Evolutionary conservation across 1,140 invertebrate genomes (phyloP).

Genomic region (Paramacrobiotus metropolitanus): DNA sequence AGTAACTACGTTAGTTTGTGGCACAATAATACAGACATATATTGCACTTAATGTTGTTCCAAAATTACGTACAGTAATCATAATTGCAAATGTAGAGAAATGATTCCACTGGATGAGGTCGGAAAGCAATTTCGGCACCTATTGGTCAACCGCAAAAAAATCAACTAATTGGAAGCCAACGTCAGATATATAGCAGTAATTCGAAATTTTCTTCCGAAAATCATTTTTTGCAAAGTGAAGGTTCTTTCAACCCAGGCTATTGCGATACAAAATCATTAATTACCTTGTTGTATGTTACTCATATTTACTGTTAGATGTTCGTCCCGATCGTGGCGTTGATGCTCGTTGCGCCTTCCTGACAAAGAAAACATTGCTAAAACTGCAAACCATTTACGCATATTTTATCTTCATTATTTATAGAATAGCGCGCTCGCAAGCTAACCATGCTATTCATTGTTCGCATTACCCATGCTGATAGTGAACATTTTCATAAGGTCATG

Average conservation of each 20-base stretch:
- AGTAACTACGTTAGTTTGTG: background rate
- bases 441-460: background rate
- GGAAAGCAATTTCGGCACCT: background rate
- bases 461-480: background rate
- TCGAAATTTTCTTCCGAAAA: background rate
- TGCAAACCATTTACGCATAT: too few relatives aligned
- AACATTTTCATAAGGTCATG: background rate
- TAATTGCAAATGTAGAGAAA: background rate
- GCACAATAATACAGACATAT: background rate
- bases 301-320: background rate
- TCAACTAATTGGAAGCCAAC: too few relatives aligned
- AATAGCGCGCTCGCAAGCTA: background rate
- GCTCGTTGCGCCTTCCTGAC: background rate
- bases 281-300: background rate
- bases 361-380: background rate
- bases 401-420: too few relatives aligned
- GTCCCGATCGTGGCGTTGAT: background rate
- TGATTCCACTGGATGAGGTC: background rate
- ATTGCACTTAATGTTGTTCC: background rate
- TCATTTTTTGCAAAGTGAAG: background rate
- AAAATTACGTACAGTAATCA: background rate
- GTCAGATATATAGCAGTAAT: background rate
- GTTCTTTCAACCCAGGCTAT: background rate
- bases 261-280: background rate
- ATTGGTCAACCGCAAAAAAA: too few relatives aligned